Conservation (phyloP, 2,113 vertebrate genomes). For the Sebastes fasciatus region DNA sequence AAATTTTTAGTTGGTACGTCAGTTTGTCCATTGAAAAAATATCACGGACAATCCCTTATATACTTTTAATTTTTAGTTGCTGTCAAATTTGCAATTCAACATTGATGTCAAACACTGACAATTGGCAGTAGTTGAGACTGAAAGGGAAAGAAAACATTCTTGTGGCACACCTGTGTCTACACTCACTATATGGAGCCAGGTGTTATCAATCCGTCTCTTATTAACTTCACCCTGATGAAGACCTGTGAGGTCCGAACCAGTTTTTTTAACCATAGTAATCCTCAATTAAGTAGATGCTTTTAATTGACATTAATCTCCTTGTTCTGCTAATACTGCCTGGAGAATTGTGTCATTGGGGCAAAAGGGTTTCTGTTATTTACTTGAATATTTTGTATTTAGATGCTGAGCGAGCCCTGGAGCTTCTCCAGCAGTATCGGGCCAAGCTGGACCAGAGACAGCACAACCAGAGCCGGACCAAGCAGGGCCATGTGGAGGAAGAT, state of each 20-base stretch:
- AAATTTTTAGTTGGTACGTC: too few species aligned
- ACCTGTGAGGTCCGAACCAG: neutral
- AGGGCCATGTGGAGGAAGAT: constrained; percentile 66
- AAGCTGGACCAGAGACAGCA: constrained; percentile 73
- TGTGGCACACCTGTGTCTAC: neutral
- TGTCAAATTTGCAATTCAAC: neutral
- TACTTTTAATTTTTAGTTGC: neutral
- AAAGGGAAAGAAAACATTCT: neutral
- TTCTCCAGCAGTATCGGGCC: constrained; percentile 77
- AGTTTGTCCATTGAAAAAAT: too few species aligned
- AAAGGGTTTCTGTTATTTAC: neutral
- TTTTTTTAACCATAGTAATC: constrained; percentile 8
- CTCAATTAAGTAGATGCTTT: constrained; percentile 17
- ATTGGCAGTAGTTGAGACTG: neutral
- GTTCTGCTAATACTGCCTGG: neutral
- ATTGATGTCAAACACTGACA: neutral
- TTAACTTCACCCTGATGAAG: constrained; percentile 8
- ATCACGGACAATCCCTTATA: neutral
- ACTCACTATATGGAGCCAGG: neutral
- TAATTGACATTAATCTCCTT: constrained; percentile 7
- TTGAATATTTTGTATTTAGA: constrained; percentile 56
- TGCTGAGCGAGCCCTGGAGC: constrained; percentile 77
- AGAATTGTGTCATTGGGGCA: neutral
- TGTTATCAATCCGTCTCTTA: constrained; percentile 3
- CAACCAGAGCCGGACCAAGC: constrained; percentile 47